Base-by-base conservation (phyloP, 2,797 vertebrate genomes). In the Lagodon rhomboides region DNA sequence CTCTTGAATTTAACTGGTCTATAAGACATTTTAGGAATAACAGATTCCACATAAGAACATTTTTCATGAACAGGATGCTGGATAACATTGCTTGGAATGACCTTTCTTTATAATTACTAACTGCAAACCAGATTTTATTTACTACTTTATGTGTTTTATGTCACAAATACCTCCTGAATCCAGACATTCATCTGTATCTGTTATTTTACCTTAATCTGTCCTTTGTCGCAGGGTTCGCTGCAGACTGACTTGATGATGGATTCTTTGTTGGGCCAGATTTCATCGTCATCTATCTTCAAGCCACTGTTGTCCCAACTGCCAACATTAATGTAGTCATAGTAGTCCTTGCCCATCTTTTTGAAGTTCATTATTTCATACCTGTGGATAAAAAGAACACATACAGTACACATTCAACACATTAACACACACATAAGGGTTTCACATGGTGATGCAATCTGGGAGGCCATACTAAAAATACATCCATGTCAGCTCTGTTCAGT, bases 291-390 rank as follows among this genome's bases (percentile, higher is more conserved):
- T 91, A 99, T 99, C 94, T 97, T 98, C 87, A 99, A 87, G 68
- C 98, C 98, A 0, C 97, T 96, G 47, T 96, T 98, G 92, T 99
- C 98, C 98, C 98, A 99, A 73, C 97, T 99, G 77, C 98, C 98
- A 83, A 99, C 96, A 22, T 97, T 98, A 71, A 98, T 97, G 87
- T 99, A 99, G 92, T 99, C 97, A 68, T 96, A 99, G 88, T 97
- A 97, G 89, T 99, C 98, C 89, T 99, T 98, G 8, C 96, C 97
- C 96, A 98, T 98, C 96, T 99, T 97, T 93, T 99, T 99, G 89
- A 99, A 99, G 91, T 99, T 99, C 98, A 99, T 99, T 69, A 99
- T 99, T 93, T 99, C 98, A 76, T 99, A 99, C 90, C 98, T 99
- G 91, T 58, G 20, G 74, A 49, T n/a, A 4, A 77, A 80, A 75